Evolutionary conservation across 2,797 vertebrate species (phyloP).

Genomic region (Characodon lateralis): DNA sequence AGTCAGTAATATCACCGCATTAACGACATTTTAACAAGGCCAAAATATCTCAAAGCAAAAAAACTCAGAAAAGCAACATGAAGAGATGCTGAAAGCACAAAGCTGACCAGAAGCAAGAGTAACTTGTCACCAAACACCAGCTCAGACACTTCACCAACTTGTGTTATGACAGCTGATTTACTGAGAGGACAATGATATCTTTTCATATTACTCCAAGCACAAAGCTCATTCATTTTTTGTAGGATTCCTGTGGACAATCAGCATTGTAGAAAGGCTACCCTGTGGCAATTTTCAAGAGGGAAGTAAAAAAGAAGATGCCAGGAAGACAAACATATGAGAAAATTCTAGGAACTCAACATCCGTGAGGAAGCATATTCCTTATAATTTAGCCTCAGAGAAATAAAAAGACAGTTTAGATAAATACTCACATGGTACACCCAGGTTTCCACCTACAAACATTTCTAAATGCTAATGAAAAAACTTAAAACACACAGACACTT

Average conservation of each 20-base stretch:
- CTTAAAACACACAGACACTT: not conserved
- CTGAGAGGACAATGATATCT: constrained; percentile 1
- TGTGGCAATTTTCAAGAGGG: not conserved
- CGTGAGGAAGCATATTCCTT: constrained; percentile 1
- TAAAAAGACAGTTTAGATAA: not conserved
- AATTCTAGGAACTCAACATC: constrained; percentile 8
- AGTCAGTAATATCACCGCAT: not conserved
- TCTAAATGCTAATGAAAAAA: not conserved
- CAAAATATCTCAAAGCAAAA: not conserved
- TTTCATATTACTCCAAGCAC: not conserved
- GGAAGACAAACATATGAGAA: constrained; percentile 3
- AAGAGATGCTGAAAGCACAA: constrained; percentile 11
- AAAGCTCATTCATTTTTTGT: not conserved
- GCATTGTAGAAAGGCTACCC: not conserved
- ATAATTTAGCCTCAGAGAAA: not conserved
- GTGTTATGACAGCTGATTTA: not conserved
- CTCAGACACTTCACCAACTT: not conserved
- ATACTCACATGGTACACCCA: constrained; percentile 1
- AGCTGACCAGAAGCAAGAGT: not conserved
- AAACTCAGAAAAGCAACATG: constrained; percentile 25
- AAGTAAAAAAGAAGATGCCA: not conserved
- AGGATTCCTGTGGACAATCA: constrained; percentile 1
- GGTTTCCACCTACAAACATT: not conserved
- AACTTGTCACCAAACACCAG: not conserved
- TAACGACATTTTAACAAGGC: not conserved